Evolutionary conservation across 2,113 vertebrate species (phyloP), one percentile per base, ranked within the genome.

Genomic region (Saccopteryx bilineata): DNA sequence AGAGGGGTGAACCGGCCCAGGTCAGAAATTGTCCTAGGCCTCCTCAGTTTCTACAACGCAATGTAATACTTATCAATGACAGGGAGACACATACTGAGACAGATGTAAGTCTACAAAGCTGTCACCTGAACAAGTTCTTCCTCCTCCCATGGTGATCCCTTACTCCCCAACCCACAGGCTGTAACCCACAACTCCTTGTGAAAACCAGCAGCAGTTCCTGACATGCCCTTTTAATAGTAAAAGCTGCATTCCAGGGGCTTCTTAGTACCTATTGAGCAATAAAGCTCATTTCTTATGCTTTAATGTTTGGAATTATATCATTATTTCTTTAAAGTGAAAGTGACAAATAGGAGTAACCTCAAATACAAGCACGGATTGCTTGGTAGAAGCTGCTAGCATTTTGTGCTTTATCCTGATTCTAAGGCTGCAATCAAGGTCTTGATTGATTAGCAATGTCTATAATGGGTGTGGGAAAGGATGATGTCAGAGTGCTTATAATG

Each of bases 311-410:
- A 92, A 7, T 88, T 88, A 46, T 90, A 19, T 69, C 54, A 68
- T 94, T 81, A 71, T 63, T 87, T 83, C 72, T 81, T 94, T 93
- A 74, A 87, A 95, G 79, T 75, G 48, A 95, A 93, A 26, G 21
- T 56, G 68, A 61, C 85, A 95, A 90, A 74, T 69, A 82, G 52
- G 11, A 90, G 31, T 69, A 78, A 75, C 17, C 60, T 75, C 56
- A 93, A 71, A 91, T 63, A 81, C 33, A 76, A 71, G 52, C 61
- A 63, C 9, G 79, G 26, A 66, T 66, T 68, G 52, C 80, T 96
- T 78, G 56, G 50, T 46, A 74, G 58, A 92, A 68, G 50, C 61
- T 79, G 11, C 76, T 76, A 23, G 23, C 78, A 9, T 78, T 11
- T 17, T 52, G 11, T 33, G 10, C 46, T 86, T 83, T 31, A 86